These are phyloP conservation scores for Erannis defoliaria DNA, from an alignment of 2,888 invertebrate species.

Conservation along the genomic window DNA sequence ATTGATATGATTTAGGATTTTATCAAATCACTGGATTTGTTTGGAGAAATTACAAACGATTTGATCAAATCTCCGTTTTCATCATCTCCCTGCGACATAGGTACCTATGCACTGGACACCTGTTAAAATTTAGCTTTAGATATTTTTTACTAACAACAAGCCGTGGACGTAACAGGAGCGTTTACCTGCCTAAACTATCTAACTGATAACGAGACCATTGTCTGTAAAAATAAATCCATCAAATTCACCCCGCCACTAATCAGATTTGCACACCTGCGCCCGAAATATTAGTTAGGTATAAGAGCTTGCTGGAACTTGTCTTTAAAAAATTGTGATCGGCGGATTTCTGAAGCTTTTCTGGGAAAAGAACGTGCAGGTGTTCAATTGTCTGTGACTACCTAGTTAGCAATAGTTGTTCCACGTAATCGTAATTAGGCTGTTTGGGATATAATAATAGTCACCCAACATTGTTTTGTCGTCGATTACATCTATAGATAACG, in stretches of 20 bases:
- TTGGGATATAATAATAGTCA: not conserved
- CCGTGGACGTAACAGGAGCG: slow-evolving; percentile 3
- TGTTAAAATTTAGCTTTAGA: no score
- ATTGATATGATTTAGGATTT: no score
- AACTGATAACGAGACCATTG: slow-evolving; percentile 62
- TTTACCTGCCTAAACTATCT: slow-evolving; percentile 71
- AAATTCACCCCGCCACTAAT: slow-evolving; percentile 44
- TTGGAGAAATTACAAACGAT: no score
- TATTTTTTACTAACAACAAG: no score
- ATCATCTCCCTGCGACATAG: no score
- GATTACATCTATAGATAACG: not conserved
- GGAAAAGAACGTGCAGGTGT: slow-evolving; percentile 34
- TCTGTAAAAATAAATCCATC: slow-evolving; percentile 42
- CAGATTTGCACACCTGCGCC: slow-evolving; percentile 66
- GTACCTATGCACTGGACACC: no score
- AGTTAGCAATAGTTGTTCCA: not conserved
- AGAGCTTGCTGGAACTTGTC: slow-evolving; percentile 45
- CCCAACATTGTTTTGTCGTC: not conserved
- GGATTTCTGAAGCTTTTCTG: slow-evolving; percentile 35
- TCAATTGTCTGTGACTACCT: slow-evolving; percentile 1
- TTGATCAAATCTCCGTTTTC: no score
- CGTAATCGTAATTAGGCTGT: not conserved
- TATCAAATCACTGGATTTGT: no score
- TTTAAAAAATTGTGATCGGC: slow-evolving; percentile 32
- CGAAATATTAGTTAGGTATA: slow-evolving; percentile 52